phyloP scores from a whole-genome alignment of 2,797 vertebrate species.

The Cyclura pinguis region DNA sequence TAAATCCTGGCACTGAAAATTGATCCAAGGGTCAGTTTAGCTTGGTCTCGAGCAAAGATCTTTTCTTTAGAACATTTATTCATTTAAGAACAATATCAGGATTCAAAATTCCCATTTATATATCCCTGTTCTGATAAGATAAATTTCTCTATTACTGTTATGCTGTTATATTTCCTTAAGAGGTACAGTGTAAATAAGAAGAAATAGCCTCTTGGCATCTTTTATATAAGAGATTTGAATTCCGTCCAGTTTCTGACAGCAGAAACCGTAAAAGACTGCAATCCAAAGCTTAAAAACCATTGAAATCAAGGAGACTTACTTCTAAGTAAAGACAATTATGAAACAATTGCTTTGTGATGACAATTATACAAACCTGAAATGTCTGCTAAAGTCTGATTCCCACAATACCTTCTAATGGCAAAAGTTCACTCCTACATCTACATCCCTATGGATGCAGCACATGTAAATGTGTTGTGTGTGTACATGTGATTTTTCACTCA shows the following conservation, averaged over 20 bases:
- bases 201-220: background rate
- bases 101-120: background rate
- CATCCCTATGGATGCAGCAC: background rate
- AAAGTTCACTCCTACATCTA: background rate
- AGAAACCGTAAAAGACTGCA: background rate
- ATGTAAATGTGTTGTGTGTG: background rate
- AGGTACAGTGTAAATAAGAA: background rate
- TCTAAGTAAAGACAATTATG: background rate
- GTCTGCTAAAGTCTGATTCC: background rate
- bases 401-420: background rate
- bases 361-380: background rate
- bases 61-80: background rate
- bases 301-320: background rate
- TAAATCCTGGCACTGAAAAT: background rate
- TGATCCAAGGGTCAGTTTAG: background rate
- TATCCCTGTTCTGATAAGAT: background rate
- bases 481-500: background rate
- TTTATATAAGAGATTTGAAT: background rate
- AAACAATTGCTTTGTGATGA: background rate
- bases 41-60: background rate
- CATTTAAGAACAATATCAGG: background rate
- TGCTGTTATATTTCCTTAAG: slow-evolving; percentile 2
- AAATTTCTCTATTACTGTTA: background rate
- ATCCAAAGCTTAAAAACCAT: background rate
- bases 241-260: background rate